phyloP scores from a whole-genome alignment of 1,140 invertebrate genomes.

The Mercenaria mercenaria region DNA sequence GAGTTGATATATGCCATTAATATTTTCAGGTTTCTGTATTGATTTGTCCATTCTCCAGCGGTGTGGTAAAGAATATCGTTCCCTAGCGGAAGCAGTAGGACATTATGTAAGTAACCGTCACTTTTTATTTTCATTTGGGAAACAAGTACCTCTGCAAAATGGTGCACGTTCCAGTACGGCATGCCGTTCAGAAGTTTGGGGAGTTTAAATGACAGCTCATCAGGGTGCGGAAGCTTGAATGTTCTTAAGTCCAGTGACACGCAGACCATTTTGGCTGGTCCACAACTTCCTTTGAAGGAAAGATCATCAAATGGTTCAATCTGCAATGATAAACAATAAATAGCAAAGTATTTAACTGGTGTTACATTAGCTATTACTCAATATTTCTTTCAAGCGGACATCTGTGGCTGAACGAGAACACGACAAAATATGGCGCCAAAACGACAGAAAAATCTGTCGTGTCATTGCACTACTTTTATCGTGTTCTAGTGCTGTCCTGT shows the following conservation, averaged over 20 bases:
- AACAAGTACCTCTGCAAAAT: background rate
- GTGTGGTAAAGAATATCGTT: background rate
- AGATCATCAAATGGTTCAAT: slow-evolving; percentile 2
- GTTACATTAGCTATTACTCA: no score
- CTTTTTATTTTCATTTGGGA: background rate
- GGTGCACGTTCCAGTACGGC: background rate
- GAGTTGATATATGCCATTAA: slow-evolving; percentile 14
- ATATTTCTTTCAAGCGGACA: no score
- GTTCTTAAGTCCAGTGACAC: background rate
- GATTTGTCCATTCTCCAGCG: background rate
- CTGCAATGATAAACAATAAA: background rate
- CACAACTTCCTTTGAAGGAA: slow-evolving; percentile 3
- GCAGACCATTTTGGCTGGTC: background rate
- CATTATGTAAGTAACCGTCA: background rate
- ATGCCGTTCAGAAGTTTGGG: background rate
- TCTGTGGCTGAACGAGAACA: no score
- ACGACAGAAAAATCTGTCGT: no score
- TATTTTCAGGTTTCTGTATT: background rate
- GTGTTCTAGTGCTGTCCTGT: no score
- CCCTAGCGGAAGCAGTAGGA: background rate
- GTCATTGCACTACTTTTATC: no score
- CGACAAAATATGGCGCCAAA: no score
- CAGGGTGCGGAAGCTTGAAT: background rate
- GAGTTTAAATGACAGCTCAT: background rate
- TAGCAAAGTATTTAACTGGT: no score